A percentile compares a stretch with the other conserved stretches of the same genome.
These are phyloP conservation scores for Nemotelus pantherinus DNA, from an alignment of 2,888 invertebrate species.

Conservation along the genomic window DNA sequence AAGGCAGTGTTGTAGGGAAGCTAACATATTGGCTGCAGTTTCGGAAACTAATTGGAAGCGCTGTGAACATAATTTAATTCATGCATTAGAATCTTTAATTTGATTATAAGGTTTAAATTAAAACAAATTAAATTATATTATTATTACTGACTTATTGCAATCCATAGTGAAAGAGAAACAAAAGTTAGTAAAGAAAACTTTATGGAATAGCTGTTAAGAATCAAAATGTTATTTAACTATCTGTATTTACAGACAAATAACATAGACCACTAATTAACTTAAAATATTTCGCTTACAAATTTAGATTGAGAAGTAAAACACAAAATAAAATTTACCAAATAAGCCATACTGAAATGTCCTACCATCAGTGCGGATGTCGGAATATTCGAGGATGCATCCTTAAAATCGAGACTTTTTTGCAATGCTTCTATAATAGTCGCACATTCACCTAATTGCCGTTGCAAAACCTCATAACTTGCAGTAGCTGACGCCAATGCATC, in stretches of 20 bases:
- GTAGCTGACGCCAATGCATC: constrained; percentile 70
- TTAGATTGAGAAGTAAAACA: constrained; percentile 39
- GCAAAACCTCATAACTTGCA: constrained; percentile 67
- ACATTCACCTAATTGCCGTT: constrained; percentile 69
- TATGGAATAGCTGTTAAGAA: too few relatives aligned
- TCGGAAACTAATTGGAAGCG: constrained; percentile 66
- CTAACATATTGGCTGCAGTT: constrained; percentile 69
- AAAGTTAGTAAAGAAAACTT: too few relatives aligned
- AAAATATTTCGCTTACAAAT: neutral
- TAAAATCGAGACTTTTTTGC: constrained; percentile 64
- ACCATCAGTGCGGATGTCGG: constrained; percentile 55
- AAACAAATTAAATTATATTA: neutral
- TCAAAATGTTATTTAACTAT: too few relatives aligned
- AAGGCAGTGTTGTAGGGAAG: constrained; percentile 71
- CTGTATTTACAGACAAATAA: neutral
- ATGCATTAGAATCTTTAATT: constrained; percentile 40
- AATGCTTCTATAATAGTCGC: constrained; percentile 66
- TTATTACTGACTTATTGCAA: too few relatives aligned
- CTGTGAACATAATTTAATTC: constrained; percentile 46
- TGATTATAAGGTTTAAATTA: neutral
- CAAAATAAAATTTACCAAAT: constrained; percentile 50
- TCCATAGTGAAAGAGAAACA: too few relatives aligned
- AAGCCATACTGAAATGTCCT: constrained; percentile 48
- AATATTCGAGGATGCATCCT: constrained; percentile 52
- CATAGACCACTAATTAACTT: neutral